phyloP scores from a whole-genome alignment of 2,113 vertebrate species.

The Pantherophis guttatus region DNA sequence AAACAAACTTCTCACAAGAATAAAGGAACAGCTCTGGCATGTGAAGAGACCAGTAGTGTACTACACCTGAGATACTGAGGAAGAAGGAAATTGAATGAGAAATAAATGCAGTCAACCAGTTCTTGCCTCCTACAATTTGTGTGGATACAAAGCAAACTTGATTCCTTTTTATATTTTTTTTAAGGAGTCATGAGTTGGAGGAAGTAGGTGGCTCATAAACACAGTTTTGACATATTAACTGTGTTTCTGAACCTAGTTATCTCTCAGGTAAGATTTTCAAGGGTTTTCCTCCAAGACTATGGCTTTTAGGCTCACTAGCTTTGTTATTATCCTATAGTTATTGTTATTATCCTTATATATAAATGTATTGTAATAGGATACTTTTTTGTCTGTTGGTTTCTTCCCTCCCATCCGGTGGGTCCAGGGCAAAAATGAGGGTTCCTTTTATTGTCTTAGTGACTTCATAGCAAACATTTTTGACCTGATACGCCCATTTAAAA shows the following conservation, averaged over 20 bases:
- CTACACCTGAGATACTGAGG: not conserved
- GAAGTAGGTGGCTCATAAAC: not conserved
- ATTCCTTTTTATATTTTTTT: not conserved
- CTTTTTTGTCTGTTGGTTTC: not conserved
- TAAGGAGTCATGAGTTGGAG: not conserved
- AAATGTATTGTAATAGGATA: not conserved
- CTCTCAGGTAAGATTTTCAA: not conserved
- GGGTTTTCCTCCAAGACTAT: not conserved
- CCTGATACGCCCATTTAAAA: not conserved
- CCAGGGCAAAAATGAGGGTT: not conserved
- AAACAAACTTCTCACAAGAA: not conserved
- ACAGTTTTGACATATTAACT: not conserved
- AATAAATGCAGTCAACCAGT: not conserved
- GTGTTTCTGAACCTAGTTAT: not conserved
- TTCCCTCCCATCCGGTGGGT: not conserved
- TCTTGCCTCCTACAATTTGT: not conserved
- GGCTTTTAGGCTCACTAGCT: not conserved
- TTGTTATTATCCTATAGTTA: not conserved
- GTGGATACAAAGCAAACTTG: not conserved
- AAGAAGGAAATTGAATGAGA: not conserved
- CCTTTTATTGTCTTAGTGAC: not conserved
- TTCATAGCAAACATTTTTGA: not conserved
- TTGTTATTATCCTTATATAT: not conserved
- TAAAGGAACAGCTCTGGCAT: too few species aligned
- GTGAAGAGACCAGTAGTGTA: not conserved